Evolutionary conservation across 2,797 vertebrate genomes (phyloP).

Genomic region (Arctocebus calabarensis): DNA sequence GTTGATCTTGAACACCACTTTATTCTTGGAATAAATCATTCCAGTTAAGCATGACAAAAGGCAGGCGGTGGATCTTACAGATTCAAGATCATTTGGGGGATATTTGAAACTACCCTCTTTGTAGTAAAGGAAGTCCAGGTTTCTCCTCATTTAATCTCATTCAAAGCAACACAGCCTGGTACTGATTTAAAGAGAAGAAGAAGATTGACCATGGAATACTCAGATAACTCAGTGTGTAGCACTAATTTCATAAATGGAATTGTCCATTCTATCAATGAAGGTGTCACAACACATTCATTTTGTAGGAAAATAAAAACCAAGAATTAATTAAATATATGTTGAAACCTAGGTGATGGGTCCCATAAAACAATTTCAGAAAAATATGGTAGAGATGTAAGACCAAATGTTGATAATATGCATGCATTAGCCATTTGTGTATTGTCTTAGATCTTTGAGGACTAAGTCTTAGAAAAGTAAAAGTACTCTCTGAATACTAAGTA

Average conservation of each 20-base stretch:
- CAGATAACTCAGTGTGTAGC: neutral
- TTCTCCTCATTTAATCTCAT: constrained; percentile 51
- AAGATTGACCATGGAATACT: neutral
- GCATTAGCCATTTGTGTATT: neutral
- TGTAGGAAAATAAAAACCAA: constrained; percentile 50
- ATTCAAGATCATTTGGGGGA: constrained; percentile 16
- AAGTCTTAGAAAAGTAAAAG: neutral
- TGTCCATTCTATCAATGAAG: neutral
- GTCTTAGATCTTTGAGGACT: neutral
- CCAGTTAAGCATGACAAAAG: constrained; percentile 45
- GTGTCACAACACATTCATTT: neutral
- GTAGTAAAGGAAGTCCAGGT: neutral
- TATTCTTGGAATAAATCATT: constrained; percentile 23
- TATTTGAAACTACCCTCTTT: neutral
- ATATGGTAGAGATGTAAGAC: neutral
- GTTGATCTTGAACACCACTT: neutral
- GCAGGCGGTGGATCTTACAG: neutral
- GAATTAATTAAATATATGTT: neutral
- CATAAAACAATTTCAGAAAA: constrained; percentile 9
- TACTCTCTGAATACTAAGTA: neutral
- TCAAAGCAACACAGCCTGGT: constrained; percentile 48
- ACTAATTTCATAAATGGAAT: constrained; percentile 40
- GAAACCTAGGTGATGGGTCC: neutral
- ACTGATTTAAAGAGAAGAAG: constrained; percentile 43
- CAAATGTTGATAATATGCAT: neutral